A percentile compares a stretch with the other conserved stretches of the same genome.
These are phyloP conservation scores for Panurus biarmicus DNA, from an alignment of 2,113 vertebrate genomes.

Conservation along the genomic window DNA sequence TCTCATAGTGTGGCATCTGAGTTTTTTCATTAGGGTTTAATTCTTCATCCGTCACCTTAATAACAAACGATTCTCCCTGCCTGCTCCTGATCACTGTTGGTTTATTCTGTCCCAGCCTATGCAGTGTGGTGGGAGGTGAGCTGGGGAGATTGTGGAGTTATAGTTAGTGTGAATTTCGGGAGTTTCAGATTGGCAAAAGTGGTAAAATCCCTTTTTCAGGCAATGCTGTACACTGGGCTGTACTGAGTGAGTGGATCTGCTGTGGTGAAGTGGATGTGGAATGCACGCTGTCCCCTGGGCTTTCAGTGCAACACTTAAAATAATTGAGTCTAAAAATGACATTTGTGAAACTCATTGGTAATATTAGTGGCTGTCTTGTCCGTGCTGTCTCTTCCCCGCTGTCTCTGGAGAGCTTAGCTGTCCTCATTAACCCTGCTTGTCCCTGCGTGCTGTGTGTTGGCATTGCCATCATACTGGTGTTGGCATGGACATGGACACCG, in stretches of 20 bases:
- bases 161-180: not conserved
- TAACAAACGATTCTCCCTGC: not conserved
- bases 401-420: constrained; percentile 10
- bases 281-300: not conserved
- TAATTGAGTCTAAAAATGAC: constrained; percentile 41
- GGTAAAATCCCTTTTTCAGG: not conserved
- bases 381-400: not conserved
- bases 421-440: not conserved
- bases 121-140: not conserved
- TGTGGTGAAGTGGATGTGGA: not conserved
- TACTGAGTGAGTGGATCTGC: not conserved
- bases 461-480: fast-evolving
- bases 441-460: not conserved
- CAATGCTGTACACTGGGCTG: not conserved
- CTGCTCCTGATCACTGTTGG: too few species aligned
- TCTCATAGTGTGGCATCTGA: not conserved
- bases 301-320: constrained; percentile 2
- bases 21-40: not conserved
- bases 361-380: constrained; percentile 28
- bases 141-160: not conserved
- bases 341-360: constrained; percentile 54
- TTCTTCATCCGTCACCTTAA: not conserved
- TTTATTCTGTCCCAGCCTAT: not conserved
- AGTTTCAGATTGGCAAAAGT: not conserved
- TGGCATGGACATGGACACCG: fast-evolving